phyloP scores from a whole-genome alignment of 1,140 invertebrate genomes.

The Caenorhabditis remanei region DNA sequence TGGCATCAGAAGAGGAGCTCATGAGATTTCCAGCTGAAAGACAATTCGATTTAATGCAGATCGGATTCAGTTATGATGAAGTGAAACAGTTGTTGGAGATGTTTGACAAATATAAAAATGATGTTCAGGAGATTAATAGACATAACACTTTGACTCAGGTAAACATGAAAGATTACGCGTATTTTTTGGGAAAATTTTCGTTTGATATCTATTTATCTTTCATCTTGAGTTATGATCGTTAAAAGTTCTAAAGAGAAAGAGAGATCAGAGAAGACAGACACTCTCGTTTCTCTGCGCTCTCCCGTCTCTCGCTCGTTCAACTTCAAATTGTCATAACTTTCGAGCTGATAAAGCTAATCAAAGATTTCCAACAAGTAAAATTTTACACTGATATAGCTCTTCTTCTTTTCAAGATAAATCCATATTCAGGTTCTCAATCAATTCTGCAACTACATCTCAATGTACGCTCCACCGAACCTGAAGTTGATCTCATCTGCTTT shows the following conservation, averaged over 20 bases:
- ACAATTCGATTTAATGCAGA: slow-evolving; percentile 57
- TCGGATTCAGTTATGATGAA: slow-evolving; percentile 63
- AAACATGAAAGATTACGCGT: neutral
- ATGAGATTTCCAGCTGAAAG: slow-evolving; percentile 58
- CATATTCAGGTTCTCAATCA: slow-evolving; percentile 47
- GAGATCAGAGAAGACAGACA: no score
- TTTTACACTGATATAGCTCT: neutral
- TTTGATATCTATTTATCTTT: no score
- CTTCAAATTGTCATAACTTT: no score
- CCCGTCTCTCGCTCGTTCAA: no score
- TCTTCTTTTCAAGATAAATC: neutral
- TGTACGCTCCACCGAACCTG: slow-evolving; percentile 34
- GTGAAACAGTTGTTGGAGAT: slow-evolving; percentile 60
- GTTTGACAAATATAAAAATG: slow-evolving; percentile 60
- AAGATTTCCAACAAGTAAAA: no score
- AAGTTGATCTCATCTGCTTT: slow-evolving; percentile 5
- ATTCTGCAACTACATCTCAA: slow-evolving; percentile 59
- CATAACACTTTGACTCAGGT: slow-evolving; percentile 32
- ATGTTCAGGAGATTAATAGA: slow-evolving; percentile 25
- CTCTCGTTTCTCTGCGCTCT: no score
- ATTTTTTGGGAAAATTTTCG: neutral
- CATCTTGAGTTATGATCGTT: no score
- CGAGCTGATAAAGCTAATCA: no score
- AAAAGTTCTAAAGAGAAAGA: no score
- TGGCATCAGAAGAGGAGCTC: slow-evolving; percentile 52